A percentile compares a stretch with the other conserved stretches of the same genome.
These are phyloP conservation scores for Idaea straminata DNA, from an alignment of 2,888 invertebrate genomes.

Conservation along the genomic window DNA sequence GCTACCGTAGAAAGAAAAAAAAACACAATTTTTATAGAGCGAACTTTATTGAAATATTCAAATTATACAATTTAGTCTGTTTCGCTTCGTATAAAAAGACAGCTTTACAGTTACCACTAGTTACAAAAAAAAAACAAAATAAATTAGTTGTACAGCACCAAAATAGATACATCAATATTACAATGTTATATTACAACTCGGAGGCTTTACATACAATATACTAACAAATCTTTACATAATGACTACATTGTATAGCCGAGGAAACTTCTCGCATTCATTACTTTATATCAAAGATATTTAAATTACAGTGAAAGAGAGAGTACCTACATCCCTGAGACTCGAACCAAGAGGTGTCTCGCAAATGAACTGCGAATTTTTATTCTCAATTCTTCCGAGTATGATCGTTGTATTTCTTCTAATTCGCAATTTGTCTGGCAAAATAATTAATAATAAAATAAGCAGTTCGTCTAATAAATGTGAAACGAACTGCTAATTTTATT, in stretches of 20 bases:
- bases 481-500: too few relatives aligned
- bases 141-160: slow-evolving; percentile 79
- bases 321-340: neutral
- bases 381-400: too few relatives aligned
- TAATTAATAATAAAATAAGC: too few relatives aligned
- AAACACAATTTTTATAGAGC: slow-evolving; percentile 55
- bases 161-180: slow-evolving; percentile 71
- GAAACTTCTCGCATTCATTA: neutral
- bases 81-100: slow-evolving; percentile 68
- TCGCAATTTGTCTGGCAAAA: too few relatives aligned
- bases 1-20: slow-evolving; percentile 42
- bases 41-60: slow-evolving; percentile 74
- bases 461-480: too few relatives aligned
- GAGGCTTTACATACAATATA: slow-evolving; percentile 32
- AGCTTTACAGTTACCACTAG: slow-evolving; percentile 61
- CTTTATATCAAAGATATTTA: neutral
- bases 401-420: too few relatives aligned
- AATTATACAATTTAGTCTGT: slow-evolving; percentile 69
- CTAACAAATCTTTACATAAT: neutral
- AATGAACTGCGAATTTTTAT: too few relatives aligned
- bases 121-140: slow-evolving; percentile 65
- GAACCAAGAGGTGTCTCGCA: too few relatives aligned
- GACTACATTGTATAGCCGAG: neutral
- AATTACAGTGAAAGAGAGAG: neutral
- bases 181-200: slow-evolving; percentile 51